Evolutionary conservation across 2,888 invertebrate species (phyloP), one percentile per base, ranked within the genome.

Genomic region (Tenthredo notha): DNA sequence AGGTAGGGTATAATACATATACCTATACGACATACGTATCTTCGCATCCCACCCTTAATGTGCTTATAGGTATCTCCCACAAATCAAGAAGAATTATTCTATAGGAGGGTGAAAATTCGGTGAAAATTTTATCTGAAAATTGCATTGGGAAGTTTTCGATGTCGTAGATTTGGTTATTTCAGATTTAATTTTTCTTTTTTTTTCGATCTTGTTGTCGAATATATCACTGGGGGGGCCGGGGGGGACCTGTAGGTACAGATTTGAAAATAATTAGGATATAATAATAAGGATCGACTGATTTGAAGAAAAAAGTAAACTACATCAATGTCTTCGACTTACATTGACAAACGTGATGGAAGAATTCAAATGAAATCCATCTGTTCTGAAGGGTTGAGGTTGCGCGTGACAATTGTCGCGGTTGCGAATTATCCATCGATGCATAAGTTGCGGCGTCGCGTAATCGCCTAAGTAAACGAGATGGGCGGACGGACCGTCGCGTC

Each of bases 401-500:
- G 12, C 43, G 47, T 47, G 47, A 47, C 47, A 15, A 47, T 47
- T 12, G 47, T 15, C 47, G 12, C 43, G 43, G 43, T 12, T 47
- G 43, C 43, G 3, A 47, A 47, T 12, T 12, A 54, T 54, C 50
- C 67, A 33, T 33, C 47, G 83, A 25, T 29, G 43, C 67, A 83
- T 29, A 83, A 83, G 67, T 43, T 61, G 80, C 83, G 67, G 83
- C 83, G 83, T 54, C 58, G 33, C 37, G 77, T 78, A 43, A 65
- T 65, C 82, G 65, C 3, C 18, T 10, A 67, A 70, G 83, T 67
- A 43, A 67, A 83, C 43, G 67, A 83, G 83, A 29, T 67, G 47
- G 83, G 37, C 47, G 29, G 65, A 47, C 43, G 83, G 9, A 18
- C 40, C 87, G 89, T 91, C 90, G 89, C 87, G 89, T 91, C 90